Conservation (phyloP, 2,113 vertebrate genomes). For the Natator depressus region DNA sequence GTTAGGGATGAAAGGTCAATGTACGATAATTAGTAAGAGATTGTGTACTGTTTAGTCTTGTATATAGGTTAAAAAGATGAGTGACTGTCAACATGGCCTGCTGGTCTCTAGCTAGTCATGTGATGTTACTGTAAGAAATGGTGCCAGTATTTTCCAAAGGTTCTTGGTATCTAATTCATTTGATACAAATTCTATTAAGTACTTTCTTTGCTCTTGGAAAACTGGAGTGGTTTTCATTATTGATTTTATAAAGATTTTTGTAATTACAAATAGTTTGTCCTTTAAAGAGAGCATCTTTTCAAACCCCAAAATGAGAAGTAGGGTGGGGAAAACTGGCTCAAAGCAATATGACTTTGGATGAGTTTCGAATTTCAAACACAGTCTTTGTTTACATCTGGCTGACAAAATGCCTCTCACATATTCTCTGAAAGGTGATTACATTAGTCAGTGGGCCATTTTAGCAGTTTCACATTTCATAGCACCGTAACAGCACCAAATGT, state of each 20-base stretch:
- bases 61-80: not conserved
- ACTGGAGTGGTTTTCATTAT: conserved; percentile 1
- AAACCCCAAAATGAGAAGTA: conserved; percentile 29
- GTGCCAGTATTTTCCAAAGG: not conserved
- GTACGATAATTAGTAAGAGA: not conserved
- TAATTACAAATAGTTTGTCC: conserved; percentile 38
- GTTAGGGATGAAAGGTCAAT: conserved; percentile 11
- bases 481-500: conserved; percentile 13
- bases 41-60: not conserved
- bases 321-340: not conserved
- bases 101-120: not conserved
- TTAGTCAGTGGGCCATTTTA: conserved; percentile 71
- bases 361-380: conserved; percentile 70
- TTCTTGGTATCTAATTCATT: not conserved
- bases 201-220: not conserved
- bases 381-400: conserved; percentile 70
- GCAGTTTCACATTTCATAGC: conserved; percentile 61
- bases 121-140: not conserved
- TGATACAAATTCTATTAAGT: not conserved
- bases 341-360: conserved; percentile 61
- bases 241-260: not conserved
- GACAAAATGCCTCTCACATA: conserved; percentile 72
- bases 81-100: not conserved
- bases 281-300: conserved; percentile 29
- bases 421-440: conserved; percentile 71